These are phyloP conservation scores for Anthonomus grandis DNA, from an alignment of 1,140 invertebrate species.

Conservation along the genomic window DNA sequence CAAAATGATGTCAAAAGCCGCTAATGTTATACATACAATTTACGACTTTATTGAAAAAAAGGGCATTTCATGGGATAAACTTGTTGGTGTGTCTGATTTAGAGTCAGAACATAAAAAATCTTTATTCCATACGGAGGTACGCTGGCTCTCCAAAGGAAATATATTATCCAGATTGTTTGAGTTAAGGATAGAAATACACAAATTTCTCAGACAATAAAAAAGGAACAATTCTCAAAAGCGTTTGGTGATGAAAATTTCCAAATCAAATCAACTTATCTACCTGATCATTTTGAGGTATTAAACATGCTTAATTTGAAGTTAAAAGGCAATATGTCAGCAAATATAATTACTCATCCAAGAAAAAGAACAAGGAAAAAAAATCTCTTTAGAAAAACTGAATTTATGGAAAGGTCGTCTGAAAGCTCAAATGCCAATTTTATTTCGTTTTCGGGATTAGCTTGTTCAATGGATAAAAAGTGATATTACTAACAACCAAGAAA, in stretches of 20 bases:
- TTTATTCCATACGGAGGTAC: constrained; percentile 33
- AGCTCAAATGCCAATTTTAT: background rate
- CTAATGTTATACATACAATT: constrained; percentile 33
- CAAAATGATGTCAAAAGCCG: constrained; percentile 34
- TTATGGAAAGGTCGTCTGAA: background rate
- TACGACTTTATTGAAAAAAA: constrained; percentile 34
- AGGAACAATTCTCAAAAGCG: background rate
- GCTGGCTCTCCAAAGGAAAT: constrained; percentile 39
- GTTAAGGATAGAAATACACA: too few relatives aligned
- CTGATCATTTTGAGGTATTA: constrained; percentile 13
- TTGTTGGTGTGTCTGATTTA: too few relatives aligned
- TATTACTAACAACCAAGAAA: background rate
- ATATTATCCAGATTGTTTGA: constrained; percentile 19
- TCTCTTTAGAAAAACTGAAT: background rate
- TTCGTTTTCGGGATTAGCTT: background rate
- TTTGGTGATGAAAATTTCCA: background rate
- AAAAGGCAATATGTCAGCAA: background rate
- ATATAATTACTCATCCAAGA: background rate
- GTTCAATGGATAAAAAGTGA: background rate
- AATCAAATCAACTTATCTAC: background rate
- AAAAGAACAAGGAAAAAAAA: constrained; percentile 32
- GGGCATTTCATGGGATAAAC: too few relatives aligned
- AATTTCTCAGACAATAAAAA: too few relatives aligned
- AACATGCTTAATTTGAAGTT: constrained; percentile 19
- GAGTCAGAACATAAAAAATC: constrained; percentile 34